Percentiles rank a stretch among this genome's conserved stretches.
Evolutionary conservation across 2,113 vertebrate species (phyloP).

Genomic region (Amblyopsis rosae): DNA sequence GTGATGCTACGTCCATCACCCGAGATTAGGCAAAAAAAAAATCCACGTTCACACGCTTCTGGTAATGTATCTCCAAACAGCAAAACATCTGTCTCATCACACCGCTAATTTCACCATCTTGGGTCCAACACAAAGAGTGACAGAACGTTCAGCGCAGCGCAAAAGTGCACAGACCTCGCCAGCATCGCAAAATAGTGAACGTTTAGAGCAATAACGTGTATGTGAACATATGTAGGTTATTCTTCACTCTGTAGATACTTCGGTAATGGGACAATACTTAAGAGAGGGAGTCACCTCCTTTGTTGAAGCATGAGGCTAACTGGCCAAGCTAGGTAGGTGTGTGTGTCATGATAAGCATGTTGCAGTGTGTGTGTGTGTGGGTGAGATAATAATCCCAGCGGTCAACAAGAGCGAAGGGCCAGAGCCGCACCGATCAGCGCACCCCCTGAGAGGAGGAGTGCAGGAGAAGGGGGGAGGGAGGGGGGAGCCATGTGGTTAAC

Average conservation of each 20-base stretch:
- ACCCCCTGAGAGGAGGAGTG: conserved; percentile 53
- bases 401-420: conserved; percentile 73
- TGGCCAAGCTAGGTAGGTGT: conserved; percentile 29
- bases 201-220: too few species aligned
- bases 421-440: conserved; percentile 65
- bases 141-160: not conserved
- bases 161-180: not conserved
- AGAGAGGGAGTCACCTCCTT: conserved; percentile 42
- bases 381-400: conserved; percentile 73
- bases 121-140: not conserved
- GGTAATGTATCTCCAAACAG: not conserved
- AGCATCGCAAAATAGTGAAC: not conserved
- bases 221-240: not conserved
- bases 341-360: conserved; percentile 62
- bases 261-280: conserved; percentile 26
- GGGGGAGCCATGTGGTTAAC: conserved; percentile 75
- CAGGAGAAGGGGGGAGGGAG: conserved; percentile 55
- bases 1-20: conserved; percentile 25
- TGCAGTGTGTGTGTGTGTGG: conserved; percentile 58
- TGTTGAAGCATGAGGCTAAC: conserved; percentile 54
- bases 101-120: conserved; percentile 1
- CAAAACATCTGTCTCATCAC: not conserved
- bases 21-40: conserved; percentile 19
- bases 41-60: not conserved
- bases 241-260: conserved; percentile 33